Base-by-base conservation (phyloP, 2,113 vertebrate genomes). In the Bambusicola thoracicus region DNA sequence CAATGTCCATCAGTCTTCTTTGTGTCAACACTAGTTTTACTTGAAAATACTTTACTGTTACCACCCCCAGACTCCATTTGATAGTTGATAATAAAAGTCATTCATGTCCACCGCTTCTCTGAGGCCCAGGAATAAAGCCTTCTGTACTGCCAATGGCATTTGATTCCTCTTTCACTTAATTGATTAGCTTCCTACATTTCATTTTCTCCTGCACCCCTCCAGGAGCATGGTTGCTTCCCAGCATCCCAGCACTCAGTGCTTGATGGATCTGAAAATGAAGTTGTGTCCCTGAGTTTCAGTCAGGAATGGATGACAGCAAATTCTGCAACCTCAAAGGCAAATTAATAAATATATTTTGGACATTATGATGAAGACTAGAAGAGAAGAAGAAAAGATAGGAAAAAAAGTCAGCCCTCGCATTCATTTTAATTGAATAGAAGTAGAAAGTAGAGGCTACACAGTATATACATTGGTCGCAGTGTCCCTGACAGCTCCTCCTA, bases 211-310 rank as follows among this genome's bases (percentile, higher is more conserved):
- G 38, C 25, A 48, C 53, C 29, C 72, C 59, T 59, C 22, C 76
- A 79, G 61, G 46, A 65, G 11, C 6, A 7, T 32, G 18, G 17
- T 79, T 67, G 6, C 20, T 94, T 86, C 40, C 27, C 21, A 51
- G 40, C 30, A 13, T 66, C 25, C 18, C 34, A 68, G 40, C 24
- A 15, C 69, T 58, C 44, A 70, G 40, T n/a, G n/a, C 29, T 34
- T 44, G 0, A 0, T 2, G 8, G 13, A 15, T 82, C 65, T 66
- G 3, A 36, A 4, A 75, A 3, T 7, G 24, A 10, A 3, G 1
- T 27, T 77, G 38, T 22, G 9, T 10, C 40, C 34, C 36, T 25
- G 24, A 6, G 3, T 86, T 89, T 79, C 59, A 34, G 29, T 59
- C 41, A 76, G 68, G 3, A 5, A 5, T 25, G 13, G 10, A 14